phyloP scores from a whole-genome alignment of 1,140 invertebrate genomes.

The Drosophila carrolli region DNA sequence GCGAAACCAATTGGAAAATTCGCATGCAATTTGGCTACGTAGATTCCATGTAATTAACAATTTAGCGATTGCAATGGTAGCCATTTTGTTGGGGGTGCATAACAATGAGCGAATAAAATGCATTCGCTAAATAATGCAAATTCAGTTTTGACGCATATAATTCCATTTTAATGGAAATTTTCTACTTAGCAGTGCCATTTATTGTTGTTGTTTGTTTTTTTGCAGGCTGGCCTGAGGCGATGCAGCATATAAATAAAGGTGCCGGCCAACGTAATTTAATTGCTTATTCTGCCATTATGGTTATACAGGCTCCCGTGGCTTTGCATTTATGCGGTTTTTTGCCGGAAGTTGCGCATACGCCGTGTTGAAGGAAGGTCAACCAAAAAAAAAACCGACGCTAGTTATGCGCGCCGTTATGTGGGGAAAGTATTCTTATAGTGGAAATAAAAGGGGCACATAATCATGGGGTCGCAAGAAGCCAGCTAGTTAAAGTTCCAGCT shows the following conservation, averaged over 20 bases:
- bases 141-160: conserved; percentile 72
- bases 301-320: conserved; percentile 7
- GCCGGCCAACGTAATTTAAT: conserved; percentile 68
- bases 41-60: conserved; percentile 74
- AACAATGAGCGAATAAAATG: conserved; percentile 22
- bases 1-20: conserved; percentile 46
- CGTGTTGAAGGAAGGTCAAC: conserved; percentile 61
- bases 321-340: conserved; percentile 25
- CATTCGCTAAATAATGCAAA: conserved; percentile 66
- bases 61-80: conserved; percentile 61
- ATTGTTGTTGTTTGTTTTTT: neutral
- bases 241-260: conserved; percentile 75
- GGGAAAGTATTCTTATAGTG: conserved; percentile 8
- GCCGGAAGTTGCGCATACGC: conserved; percentile 74
- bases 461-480: conserved; percentile 3
- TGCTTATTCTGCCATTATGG: conserved; percentile 62
- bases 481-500: conserved; percentile 20
- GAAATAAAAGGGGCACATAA: conserved; percentile 4
- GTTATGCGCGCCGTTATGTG: conserved; percentile 42
- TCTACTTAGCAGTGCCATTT: conserved; percentile 33
- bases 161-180: conserved; percentile 75
- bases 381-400: conserved; percentile 46
- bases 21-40: conserved; percentile 44
- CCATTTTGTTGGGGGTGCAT: conserved; percentile 59
- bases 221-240: conserved; percentile 34